Conservation (phyloP, 2,797 vertebrate species). For the Ciconia nigra region DNA sequence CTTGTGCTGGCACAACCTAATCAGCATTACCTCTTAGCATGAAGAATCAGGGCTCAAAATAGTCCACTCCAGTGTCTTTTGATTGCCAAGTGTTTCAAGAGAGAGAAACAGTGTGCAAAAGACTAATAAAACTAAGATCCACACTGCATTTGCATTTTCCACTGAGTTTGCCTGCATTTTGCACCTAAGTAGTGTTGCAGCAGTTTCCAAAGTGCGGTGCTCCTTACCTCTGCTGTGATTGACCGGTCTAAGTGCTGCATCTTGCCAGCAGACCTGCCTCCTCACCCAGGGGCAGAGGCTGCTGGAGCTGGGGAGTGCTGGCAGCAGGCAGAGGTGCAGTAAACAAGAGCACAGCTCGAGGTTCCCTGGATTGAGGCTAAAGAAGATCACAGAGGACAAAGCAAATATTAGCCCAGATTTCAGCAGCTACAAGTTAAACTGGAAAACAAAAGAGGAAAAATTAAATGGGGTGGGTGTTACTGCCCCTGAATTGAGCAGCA, state of each 20-base stretch:
- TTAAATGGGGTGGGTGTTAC: background rate
- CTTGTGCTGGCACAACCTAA: conserved; percentile 50
- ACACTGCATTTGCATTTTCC: background rate
- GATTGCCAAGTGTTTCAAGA: conserved; percentile 74
- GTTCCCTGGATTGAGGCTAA: background rate
- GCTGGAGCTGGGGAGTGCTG: background rate
- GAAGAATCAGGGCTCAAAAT: conserved; percentile 65
- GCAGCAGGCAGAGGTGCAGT: background rate
- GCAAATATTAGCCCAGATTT: background rate
- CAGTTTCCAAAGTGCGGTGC: background rate
- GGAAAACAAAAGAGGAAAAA: conserved; percentile 4
- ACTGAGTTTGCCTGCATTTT: background rate
- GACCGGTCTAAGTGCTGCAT: background rate
- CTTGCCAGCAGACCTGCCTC: background rate
- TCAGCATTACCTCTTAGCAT: conserved; percentile 63
- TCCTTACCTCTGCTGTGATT: background rate
- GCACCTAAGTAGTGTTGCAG: background rate
- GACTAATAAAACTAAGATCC: background rate
- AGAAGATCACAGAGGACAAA: background rate
- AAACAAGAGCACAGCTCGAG: background rate
- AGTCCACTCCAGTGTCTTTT: conserved; percentile 71
- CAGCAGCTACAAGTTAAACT: background rate
- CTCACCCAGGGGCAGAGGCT: background rate
- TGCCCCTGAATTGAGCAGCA: conserved; percentile 9
- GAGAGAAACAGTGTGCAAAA: conserved; percentile 43